Percentiles rank a stretch among this genome's conserved stretches.
Evolutionary conservation across 2,888 invertebrate genomes (phyloP).

Genomic region (Drosophila atroscutellata): DNA sequence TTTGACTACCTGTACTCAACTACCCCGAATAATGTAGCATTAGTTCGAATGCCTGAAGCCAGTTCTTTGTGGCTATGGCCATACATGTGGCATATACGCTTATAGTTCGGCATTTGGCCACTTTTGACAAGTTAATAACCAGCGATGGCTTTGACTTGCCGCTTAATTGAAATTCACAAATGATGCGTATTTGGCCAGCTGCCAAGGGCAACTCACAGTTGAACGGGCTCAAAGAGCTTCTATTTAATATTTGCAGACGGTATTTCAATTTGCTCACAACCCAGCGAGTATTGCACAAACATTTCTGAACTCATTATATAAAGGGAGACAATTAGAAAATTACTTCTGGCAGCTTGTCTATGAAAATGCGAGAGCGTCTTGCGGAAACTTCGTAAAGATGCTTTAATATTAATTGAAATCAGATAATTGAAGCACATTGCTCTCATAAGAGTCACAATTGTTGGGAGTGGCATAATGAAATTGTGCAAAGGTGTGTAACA

Average conservation of each 20-base stretch:
- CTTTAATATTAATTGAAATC: not conserved
- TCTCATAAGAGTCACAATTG: not conserved
- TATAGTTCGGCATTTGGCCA: constrained; percentile 8
- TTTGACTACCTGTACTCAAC: constrained; percentile 5
- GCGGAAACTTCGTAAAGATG: not conserved
- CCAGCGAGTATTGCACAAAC: not conserved
- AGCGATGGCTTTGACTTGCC: constrained; percentile 12
- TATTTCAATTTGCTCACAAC: not conserved
- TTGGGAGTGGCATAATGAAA: not conserved
- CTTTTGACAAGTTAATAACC: constrained; percentile 35
- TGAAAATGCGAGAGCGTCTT: not conserved
- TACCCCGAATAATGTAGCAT: constrained; percentile 30
- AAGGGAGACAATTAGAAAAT: not conserved
- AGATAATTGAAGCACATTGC: not conserved
- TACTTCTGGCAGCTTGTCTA: not conserved
- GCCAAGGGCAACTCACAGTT: constrained; percentile 19
- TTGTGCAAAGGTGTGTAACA: not conserved
- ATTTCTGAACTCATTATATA: not conserved
- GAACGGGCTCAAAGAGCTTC: constrained; percentile 6
- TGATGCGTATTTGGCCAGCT: constrained; percentile 5
- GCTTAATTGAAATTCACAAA: constrained; percentile 32
- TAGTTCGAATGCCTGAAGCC: constrained; percentile 12
- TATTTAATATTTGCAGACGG: not conserved
- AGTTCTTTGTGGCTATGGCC: not conserved
- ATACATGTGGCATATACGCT: not conserved